Base-by-base conservation (phyloP, 2,113 vertebrate genomes). In the Rhagologus leucostigma region DNA sequence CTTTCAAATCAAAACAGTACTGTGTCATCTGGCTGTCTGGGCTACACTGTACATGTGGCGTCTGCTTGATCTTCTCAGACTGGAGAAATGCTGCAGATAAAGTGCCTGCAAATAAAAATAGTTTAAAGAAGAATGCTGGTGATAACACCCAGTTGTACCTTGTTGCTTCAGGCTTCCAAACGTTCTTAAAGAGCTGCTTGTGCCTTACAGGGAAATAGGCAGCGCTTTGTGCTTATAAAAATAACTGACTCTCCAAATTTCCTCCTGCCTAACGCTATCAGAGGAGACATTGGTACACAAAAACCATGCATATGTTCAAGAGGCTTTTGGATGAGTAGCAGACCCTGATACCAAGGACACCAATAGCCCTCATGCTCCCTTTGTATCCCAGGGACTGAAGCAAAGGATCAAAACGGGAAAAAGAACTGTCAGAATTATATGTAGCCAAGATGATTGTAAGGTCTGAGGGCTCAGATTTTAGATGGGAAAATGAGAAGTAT, bases 1-100 rank as follows among this genome's bases (percentile, higher is more conserved):
- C 76, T 96, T 95, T 82, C 37, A 32, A 94, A 93, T 95, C 92
- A 87, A 94, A 97, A 96, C 90, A 82, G 44, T 33, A 87, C 82
- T 57, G 64, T 95, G 92, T 95, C 95, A 96, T 90, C 77, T 93
- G 90, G 60, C 93, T 94, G 90, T 53, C 96, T 92, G 77, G 90
- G 53, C 65, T 91, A 50, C 46, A 9, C 80, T 55, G 49, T 60
- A 73, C 77, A 79, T 75, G 73, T 76, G 95, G 88, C 9, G 27
- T 94, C 95, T 79, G 86, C 95, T 91, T 89, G 80, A 84, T 89
- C 95, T 84, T 73, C 95, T 93, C 90, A 91, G 88, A 57, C 83
- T 82, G 83, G 62, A 96, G 92, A 97, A 95, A 96, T 57, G 86
- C 90, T 82, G 69, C 60, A 95, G 96, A 96, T 95, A 92, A 96